Evolutionary conservation across 1,140 invertebrate genomes (phyloP), one percentile per base, ranked within the genome.

Genomic region (Octopus sinensis): DNA sequence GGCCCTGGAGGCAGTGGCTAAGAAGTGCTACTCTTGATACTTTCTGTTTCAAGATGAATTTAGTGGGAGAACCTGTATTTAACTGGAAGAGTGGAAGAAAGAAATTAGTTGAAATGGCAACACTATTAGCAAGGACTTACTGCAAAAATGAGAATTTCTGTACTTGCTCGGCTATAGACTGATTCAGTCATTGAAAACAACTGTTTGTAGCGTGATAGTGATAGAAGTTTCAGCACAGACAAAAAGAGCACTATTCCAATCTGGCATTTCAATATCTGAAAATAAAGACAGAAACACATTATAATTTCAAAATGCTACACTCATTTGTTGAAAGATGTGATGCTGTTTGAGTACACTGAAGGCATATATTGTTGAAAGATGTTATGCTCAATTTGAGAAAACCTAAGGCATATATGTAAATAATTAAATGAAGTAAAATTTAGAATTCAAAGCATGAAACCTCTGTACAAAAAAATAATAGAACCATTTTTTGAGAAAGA

Each of bases 171-270:
- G 12, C 84, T 84, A 83, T 87, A 88, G 17, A 90, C 82, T n/a
- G 84, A 86, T 1, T 84, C 85, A 81, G 89, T 84, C 71, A 84
- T 84, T 68, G 86, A 85, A 81, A 89, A 89, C 23, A 86, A 80
- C 54, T 84, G 83, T 52, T 86, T 83, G 80, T 89, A 89, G 17
- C 86, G 76, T n/a, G 89, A 81, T 30, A 89, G 82, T 13, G 82
- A 82, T 4, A 91, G 71, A 7, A 84, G 83, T 53, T 87, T 85
- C 6, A 90, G 53, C 12, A 86, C 80, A 9, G 84, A 79, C 10
- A 90, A 80, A 78, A 90, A 89, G 77, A 90, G 75, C 9, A 91
- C 78, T 17, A 88, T 62, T 4, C 87, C 88, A n/a, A 89, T 82
- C 51, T 86, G 62, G 52, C 78, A 79, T 76, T 84, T 84, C 78